Percentiles rank a stretch among this genome's conserved stretches.
These are phyloP conservation scores for Acrocephalus arundinaceus DNA, from an alignment of 2,113 vertebrate genomes.

Conservation along the genomic window DNA sequence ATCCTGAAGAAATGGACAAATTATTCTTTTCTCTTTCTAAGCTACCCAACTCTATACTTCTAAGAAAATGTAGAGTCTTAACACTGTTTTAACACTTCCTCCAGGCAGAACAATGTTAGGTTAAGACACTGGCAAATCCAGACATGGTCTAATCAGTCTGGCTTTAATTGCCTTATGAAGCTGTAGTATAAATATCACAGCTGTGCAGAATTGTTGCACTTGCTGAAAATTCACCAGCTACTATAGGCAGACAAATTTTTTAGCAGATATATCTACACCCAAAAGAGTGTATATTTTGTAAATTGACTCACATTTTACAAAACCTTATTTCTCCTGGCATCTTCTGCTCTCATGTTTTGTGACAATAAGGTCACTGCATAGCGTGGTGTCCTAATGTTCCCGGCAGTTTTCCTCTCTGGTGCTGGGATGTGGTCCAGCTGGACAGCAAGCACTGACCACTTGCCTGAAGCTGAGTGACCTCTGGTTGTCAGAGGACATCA, in stretches of 20 bases:
- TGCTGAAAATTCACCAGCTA: neutral
- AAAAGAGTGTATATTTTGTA: neutral
- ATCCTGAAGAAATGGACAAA: neutral
- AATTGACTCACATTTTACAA: neutral
- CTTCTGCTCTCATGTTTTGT: neutral
- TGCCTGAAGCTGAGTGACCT: neutral
- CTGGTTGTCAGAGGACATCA: neutral
- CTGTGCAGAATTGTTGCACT: neutral
- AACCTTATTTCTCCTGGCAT: neutral
- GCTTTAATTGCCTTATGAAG: neutral
- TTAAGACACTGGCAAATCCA: neutral
- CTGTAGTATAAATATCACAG: neutral
- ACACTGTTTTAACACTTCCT: neutral
- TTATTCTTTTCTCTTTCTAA: neutral
- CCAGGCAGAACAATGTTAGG: neutral
- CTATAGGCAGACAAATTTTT: neutral
- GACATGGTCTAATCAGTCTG: rapidly evolving
- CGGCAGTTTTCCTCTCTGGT: neutral
- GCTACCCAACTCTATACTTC: neutral
- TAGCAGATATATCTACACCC: neutral
- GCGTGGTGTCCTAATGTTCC: rapidly evolving
- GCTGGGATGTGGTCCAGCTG: rapidly evolving
- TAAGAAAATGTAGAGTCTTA: neutral
- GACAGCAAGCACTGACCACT: neutral
- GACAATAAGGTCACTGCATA: neutral